Conservation (phyloP, 2,888 invertebrate species). For the Aethes cnicana region DNA sequence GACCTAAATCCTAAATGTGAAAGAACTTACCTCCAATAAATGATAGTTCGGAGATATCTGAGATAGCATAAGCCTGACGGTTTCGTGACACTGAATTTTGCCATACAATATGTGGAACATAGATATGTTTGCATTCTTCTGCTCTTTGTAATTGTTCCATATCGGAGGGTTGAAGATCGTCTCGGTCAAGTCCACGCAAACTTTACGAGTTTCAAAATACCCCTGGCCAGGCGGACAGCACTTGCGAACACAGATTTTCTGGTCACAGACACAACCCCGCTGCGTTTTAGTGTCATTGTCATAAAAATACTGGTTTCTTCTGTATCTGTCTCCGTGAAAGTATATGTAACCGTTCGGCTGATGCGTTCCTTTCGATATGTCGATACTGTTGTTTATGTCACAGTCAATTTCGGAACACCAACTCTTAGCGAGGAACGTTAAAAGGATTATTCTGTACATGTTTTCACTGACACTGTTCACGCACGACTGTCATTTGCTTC, state of each 20-base stretch:
- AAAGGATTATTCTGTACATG: slow-evolving; percentile 30
- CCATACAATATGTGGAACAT: slow-evolving; percentile 51
- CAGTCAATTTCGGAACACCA: no score
- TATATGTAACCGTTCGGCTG: slow-evolving; percentile 41
- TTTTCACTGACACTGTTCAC: slow-evolving; percentile 1
- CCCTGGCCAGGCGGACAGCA: slow-evolving; percentile 58
- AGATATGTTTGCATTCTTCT: neutral
- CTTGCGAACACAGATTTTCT: slow-evolving; percentile 51
- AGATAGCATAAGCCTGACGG: slow-evolving; percentile 40
- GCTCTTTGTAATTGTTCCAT: slow-evolving; percentile 41
- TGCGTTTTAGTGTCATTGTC: slow-evolving; percentile 40
- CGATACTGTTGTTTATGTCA: slow-evolving; percentile 40
- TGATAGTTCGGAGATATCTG: slow-evolving; percentile 36
- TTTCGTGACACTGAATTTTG: slow-evolving; percentile 45
- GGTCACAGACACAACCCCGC: slow-evolving; percentile 51
- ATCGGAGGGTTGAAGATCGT: slow-evolving; percentile 50
- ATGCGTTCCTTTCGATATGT: slow-evolving; percentile 48
- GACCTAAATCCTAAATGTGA: neutral
- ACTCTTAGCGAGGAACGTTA: no score
- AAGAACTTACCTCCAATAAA: slow-evolving; percentile 49
- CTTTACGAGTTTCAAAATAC: slow-evolving; percentile 36
- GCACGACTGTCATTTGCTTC: slow-evolving; percentile 18
- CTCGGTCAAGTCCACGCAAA: slow-evolving; percentile 41
- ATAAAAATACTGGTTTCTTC: slow-evolving; percentile 46
- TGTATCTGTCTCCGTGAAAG: slow-evolving; percentile 44